These are phyloP conservation scores for Andrena hattorfiana DNA, from an alignment of 2,888 invertebrate genomes.

Conservation along the genomic window DNA sequence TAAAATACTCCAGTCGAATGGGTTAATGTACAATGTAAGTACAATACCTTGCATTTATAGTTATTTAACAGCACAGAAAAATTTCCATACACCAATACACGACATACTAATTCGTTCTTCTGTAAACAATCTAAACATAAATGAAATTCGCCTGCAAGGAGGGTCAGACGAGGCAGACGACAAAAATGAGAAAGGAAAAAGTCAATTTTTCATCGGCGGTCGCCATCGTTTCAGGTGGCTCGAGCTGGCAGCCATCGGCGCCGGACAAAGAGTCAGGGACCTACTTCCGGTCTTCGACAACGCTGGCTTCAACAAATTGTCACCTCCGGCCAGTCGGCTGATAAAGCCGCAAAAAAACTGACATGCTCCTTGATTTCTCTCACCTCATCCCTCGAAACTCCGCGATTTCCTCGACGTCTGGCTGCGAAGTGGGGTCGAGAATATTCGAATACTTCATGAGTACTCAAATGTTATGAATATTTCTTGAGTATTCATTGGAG, in stretches of 20 bases:
- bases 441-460: no score
- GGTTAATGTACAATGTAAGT: no score
- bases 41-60: no score
- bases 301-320: constrained; percentile 93
- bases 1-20: no score
- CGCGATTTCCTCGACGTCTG: neutral
- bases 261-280: constrained; percentile 88
- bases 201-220: constrained; percentile 49
- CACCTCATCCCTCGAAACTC: constrained; percentile 40
- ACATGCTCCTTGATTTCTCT: constrained; percentile 58
- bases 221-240: constrained; percentile 84
- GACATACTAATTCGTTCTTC: no score
- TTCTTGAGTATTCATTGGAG: no score
- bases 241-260: constrained; percentile 89
- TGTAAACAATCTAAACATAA: neutral
- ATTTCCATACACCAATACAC: no score
- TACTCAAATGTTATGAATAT: no score
- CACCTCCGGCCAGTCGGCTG: constrained; percentile 92
- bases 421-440: neutral
- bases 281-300: constrained; percentile 94
- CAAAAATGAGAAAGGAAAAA: constrained; percentile 15
- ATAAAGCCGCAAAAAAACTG: constrained; percentile 88
- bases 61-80: no score
- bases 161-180: neutral
- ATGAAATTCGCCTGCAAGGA: neutral